phyloP scores from a whole-genome alignment of 2,888 invertebrate species.

The Steinernema carpocapsae region DNA sequence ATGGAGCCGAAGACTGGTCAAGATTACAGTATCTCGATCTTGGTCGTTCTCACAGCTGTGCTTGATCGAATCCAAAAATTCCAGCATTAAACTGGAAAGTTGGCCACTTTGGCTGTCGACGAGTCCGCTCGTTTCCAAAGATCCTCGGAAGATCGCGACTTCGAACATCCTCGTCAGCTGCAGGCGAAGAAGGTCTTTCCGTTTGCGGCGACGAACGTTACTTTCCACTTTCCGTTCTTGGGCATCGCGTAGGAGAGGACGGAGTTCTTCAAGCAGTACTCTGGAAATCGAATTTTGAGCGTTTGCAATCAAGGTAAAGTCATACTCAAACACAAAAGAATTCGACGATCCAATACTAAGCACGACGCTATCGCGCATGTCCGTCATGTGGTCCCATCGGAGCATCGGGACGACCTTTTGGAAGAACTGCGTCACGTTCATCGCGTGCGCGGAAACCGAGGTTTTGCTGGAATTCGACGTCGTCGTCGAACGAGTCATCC shows the following conservation, averaged over 20 bases:
- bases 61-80: slow-evolving; percentile 92
- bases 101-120: slow-evolving; percentile 83
- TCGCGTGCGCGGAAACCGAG: slow-evolving; percentile 73
- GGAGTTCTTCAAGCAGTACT: slow-evolving; percentile 88
- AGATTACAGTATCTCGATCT: slow-evolving; percentile 84
- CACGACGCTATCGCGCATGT: slow-evolving; percentile 91
- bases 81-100: slow-evolving; percentile 84
- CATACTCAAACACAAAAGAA: slow-evolving; percentile 86
- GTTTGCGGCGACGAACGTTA: slow-evolving; percentile 86
- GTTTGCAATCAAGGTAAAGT: slow-evolving; percentile 68
- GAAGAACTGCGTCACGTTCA: slow-evolving; percentile 85
- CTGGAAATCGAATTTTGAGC: slow-evolving; percentile 29
- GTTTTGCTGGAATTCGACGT: slow-evolving; percentile 41
- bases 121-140: slow-evolving; percentile 75
- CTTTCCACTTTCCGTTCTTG: slow-evolving; percentile 88
- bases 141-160: slow-evolving; percentile 71
- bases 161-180: slow-evolving; percentile 90
- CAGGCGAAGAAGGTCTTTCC: slow-evolving; percentile 88
- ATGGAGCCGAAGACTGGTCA: slow-evolving; percentile 87
- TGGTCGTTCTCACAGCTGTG: slow-evolving; percentile 88
- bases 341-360: slow-evolving; percentile 93
- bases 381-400: slow-evolving; percentile 84
- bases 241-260: slow-evolving; percentile 84
- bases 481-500: slow-evolving; percentile 41
- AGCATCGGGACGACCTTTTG: slow-evolving; percentile 87